phyloP scores from a whole-genome alignment of 2,113 vertebrate genomes.

The Cranoglanis bouderius region DNA sequence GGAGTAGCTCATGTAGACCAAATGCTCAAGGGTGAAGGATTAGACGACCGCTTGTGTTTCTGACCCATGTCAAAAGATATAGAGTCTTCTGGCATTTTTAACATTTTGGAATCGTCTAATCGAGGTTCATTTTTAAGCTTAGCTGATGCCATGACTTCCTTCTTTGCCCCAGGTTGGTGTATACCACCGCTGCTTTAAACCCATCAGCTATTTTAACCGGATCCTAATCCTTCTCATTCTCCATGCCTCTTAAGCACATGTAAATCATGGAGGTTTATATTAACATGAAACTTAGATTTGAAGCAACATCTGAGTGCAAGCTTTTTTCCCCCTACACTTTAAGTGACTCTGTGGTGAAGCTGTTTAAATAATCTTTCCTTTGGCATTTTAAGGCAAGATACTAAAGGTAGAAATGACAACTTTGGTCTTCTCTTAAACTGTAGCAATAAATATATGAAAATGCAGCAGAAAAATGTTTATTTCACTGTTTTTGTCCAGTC shows the following conservation, averaged over 20 bases:
- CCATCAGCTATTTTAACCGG: conserved; percentile 9
- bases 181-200: conserved; percentile 34
- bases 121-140: conserved; percentile 36
- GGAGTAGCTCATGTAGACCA: conserved; percentile 23
- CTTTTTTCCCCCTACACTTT: conserved; percentile 51
- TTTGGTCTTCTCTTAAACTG: background rate
- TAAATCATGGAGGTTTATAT: conserved; percentile 62
- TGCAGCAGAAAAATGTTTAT: background rate
- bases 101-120: conserved; percentile 17
- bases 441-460: background rate
- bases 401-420: background rate
- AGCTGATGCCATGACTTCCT: conserved; percentile 23
- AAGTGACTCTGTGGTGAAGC: conserved; percentile 50
- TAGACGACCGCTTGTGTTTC: conserved; percentile 7
- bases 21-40: conserved; percentile 23
- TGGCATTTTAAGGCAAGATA: background rate
- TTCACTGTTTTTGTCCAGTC: background rate
- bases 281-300: conserved; percentile 70
- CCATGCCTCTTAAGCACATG: conserved; percentile 57
- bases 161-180: conserved; percentile 35
- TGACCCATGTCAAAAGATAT: conserved; percentile 37
- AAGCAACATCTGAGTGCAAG: conserved; percentile 70
- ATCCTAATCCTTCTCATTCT: conserved; percentile 57
- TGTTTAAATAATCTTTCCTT: conserved; percentile 63
- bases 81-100: conserved; percentile 1